A percentile compares a stretch with the other conserved stretches of the same genome.
phyloP scores from a whole-genome alignment of 2,888 invertebrate genomes.

The Agrotis exclamationis region DNA sequence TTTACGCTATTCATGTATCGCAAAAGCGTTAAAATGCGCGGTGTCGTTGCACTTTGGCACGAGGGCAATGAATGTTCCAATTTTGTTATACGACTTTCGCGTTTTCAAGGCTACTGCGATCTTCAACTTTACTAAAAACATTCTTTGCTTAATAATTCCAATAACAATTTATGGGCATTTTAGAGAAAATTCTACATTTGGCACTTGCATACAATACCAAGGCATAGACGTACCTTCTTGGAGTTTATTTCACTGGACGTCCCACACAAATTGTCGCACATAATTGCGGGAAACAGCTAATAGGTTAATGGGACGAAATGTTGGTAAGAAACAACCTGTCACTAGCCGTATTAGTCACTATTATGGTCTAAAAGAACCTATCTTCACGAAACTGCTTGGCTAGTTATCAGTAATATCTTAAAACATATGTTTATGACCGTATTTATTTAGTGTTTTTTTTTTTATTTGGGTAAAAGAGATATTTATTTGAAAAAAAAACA shows the following conservation, averaged over 20 bases:
- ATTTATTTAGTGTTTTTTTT: too few relatives aligned
- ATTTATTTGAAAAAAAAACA: neutral
- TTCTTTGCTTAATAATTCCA: neutral
- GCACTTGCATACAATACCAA: neutral
- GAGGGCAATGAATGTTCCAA: slow-evolving; percentile 31
- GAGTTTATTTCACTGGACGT: slow-evolving; percentile 17
- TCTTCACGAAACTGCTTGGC: neutral
- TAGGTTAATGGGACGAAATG: slow-evolving; percentile 33
- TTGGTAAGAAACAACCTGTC: slow-evolving; percentile 18
- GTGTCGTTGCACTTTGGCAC: slow-evolving; percentile 55
- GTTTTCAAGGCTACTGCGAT: slow-evolving; percentile 31
- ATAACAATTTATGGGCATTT: neutral
- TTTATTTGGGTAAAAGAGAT: too few relatives aligned
- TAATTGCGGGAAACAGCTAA: slow-evolving; percentile 54
- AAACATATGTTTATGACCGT: too few relatives aligned
- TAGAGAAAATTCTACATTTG: neutral
- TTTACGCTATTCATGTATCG: slow-evolving; percentile 41
- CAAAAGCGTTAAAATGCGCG: slow-evolving; percentile 4
- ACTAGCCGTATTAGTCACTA: neutral
- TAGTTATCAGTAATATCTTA: neutral
- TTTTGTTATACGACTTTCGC: slow-evolving; percentile 41
- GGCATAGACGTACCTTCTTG: neutral
- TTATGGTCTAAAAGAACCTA: neutral
- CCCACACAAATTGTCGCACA: slow-evolving; percentile 38
- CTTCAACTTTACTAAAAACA: slow-evolving; percentile 1